Evolutionary conservation across 1,140 invertebrate species (phyloP).

Genomic region (Hylaeus anthracinus): DNA sequence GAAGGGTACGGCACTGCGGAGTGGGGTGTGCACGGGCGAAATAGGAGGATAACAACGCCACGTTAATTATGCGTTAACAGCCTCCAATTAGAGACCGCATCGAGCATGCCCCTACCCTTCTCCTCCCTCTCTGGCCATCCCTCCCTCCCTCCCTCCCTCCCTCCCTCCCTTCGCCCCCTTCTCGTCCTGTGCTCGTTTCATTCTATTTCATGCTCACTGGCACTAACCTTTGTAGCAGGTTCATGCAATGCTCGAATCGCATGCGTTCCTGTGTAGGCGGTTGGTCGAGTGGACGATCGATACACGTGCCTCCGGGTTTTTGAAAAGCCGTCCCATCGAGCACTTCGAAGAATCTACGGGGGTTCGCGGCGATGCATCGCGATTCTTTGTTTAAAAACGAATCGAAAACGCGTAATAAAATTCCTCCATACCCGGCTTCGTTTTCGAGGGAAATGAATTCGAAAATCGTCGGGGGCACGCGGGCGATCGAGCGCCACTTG

Average conservation of each 20-base stretch:
- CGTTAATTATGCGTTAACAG: constrained; percentile 72
- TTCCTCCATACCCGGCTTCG: too few relatives aligned
- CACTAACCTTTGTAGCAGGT: constrained; percentile 48
- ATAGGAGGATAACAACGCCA: constrained; percentile 67
- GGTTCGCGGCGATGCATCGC: too few relatives aligned
- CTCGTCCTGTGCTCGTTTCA: constrained; percentile 18
- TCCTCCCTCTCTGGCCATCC: neutral
- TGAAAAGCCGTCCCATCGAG: neutral
- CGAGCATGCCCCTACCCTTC: constrained; percentile 37
- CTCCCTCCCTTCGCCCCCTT: neutral
- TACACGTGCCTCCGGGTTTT: constrained; percentile 31
- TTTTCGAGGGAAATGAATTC: too few relatives aligned
- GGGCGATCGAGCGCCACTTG: too few relatives aligned
- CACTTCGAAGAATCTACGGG: neutral
- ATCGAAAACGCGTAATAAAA: too few relatives aligned
- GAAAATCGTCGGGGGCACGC: too few relatives aligned
- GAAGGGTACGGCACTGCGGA: constrained; percentile 30
- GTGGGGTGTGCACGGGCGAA: constrained; percentile 45
- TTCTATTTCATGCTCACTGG: constrained; percentile 43
- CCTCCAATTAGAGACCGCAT: constrained; percentile 69
- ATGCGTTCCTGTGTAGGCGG: constrained; percentile 45
- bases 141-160: neutral
- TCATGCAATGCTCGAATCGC: constrained; percentile 40
- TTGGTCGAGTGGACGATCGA: constrained; percentile 35
- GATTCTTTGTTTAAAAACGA: too few relatives aligned